Base-by-base conservation (phyloP, 2,888 invertebrate genomes). In the Ormyrus labotus region DNA sequence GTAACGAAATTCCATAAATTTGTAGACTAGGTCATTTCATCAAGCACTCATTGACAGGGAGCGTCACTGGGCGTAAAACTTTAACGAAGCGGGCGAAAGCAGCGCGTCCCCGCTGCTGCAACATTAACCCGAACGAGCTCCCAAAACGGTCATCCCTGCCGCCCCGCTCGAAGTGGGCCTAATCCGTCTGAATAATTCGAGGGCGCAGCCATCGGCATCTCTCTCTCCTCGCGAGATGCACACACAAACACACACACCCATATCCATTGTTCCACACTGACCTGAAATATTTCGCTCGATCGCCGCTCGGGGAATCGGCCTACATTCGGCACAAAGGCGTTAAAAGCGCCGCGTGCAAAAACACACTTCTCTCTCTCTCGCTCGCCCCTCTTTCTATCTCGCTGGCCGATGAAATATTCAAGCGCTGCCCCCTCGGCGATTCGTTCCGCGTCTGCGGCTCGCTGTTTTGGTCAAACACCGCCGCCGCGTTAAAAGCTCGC, bases 231-330 rank as follows among this genome's bases (percentile, higher is more conserved):
- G 50, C 34, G 34, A 34, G 34, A 4, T 3, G n/a, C 48, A 50
- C 4, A 45, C 13, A 65, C n/a, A 13, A 13, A 13, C 13, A 45
- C 13, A 13, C 50, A 19, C 51, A 51, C 19, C 11, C 51, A 9
- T 19, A 10, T 34, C 47, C 48, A 50, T 19, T 50, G 61, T 61
- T n/a, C n/a, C 63, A 34, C 55, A 10, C 34, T 45, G 73, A 58
- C 45, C 68, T 68, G 71, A 78, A 78, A 78, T 72, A 78, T 65
- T 78, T 72, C 55, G 64, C 64, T 77, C 50, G 45, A 64, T 57
- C 70, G 70, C 5, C 64, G 77, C 65, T 71, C 64, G 50, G 77
- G 77, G 71, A 77, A 65, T 77, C 76, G 78, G 78, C 71, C 78
- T 78, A 78, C 58, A 78, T 78, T 67, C 60, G 8, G 13, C 55